Base-by-base conservation (phyloP, 2,113 vertebrate species). In the Xenopus laevis region DNA sequence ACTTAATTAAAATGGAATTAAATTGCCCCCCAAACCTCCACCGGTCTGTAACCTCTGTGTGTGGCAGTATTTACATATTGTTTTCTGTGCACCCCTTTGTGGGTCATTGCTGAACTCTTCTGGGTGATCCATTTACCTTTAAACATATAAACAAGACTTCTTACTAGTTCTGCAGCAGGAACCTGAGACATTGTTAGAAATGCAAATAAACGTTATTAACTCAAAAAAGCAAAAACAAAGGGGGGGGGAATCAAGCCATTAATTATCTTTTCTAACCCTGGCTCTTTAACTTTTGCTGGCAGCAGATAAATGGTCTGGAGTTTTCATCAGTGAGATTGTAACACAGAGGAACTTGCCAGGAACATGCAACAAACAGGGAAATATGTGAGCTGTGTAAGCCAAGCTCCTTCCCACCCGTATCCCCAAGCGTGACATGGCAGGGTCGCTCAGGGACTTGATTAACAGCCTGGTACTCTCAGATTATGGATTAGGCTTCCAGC, bases 251-350 rank as follows among this genome's bases (percentile, higher is more conserved):
- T 69, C 66, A 70, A 44, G 67, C 21, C 50, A 63, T 76, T 69
- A 76, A 70, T 64, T 69, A 70, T 70, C 74, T 53, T 63, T 77
- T 70, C 16, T 55, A 70, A 70, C 27, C 44, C 69, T 30, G 62
- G 47, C 57, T 62, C n/a, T 69, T 70, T 17, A 70, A 70, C 74
- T 68, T 77, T 57, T 70, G 58, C 57, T 77, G 74, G 74, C 74
- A 77, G 58, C 67, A 64, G 74, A 77, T 77, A 69, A 77, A 77
- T 63, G 59, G 60, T 57, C 10, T 17, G 52, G 13, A 64, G 52
- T 21, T 70, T 70, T 77, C 47, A 52, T 30, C 65, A 68, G 65
- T 68, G 65, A 45, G 58, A 27, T 68, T 60, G 33, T 53, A 67
- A 57, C 55, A 47, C 72, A 18, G 63, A 10, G 46, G 53, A 75